Percentiles rank a stretch among this genome's conserved stretches.
These are phyloP conservation scores for Tromatobia lineatoria DNA, from an alignment of 2,888 invertebrate genomes.

Conservation along the genomic window DNA sequence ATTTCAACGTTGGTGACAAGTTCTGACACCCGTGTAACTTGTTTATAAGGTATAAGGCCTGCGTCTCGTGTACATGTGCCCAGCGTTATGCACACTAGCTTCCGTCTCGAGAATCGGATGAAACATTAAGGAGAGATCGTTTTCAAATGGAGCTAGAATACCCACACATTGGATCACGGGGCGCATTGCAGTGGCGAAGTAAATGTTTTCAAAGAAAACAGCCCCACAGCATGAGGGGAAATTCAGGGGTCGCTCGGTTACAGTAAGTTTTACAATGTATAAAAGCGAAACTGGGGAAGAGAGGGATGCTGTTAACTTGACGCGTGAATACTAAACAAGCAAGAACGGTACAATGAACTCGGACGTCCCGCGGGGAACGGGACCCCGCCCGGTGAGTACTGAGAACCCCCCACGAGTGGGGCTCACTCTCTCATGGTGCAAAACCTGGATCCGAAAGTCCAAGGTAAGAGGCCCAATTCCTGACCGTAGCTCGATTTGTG, in stretches of 20 bases:
- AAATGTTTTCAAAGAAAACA: constrained; percentile 32
- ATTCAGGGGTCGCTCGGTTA: constrained; percentile 17
- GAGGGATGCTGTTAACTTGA: constrained; percentile 78
- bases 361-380: constrained; percentile 76
- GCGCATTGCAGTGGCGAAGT: background rate
- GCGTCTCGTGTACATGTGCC: background rate
- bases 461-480: no score
- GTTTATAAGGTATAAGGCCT: constrained; percentile 4
- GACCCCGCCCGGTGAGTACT: constrained; percentile 77
- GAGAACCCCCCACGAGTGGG: constrained; percentile 71
- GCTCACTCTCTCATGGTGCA: constrained; percentile 63
- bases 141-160: constrained; percentile 39
- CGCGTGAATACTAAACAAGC: constrained; percentile 79
- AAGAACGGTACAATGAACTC: constrained; percentile 78
- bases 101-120: constrained; percentile 38
- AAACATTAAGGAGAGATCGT: constrained; percentile 42
- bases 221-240: constrained; percentile 46
- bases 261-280: constrained; percentile 10
- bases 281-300: constrained; percentile 49
- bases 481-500: no score
- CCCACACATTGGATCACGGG: constrained; percentile 2
- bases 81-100: background rate
- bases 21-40: constrained; percentile 6
- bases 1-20: constrained; percentile 7
- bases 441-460: constrained; percentile 44